Evolutionary conservation across 2,113 vertebrate species (phyloP).

Genomic region (Ceyx margarethae): DNA sequence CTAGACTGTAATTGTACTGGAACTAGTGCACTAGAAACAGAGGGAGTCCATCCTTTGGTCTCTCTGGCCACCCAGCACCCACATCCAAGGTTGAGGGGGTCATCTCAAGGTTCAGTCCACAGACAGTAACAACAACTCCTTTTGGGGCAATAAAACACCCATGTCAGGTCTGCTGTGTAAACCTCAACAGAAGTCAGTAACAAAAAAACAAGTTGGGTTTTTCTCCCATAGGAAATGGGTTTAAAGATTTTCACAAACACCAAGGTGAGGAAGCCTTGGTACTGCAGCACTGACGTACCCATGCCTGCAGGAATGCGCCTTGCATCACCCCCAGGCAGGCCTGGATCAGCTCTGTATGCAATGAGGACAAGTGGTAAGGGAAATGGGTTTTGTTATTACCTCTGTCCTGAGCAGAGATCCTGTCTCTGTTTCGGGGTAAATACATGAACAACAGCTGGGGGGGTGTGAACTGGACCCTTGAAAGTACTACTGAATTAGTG

Average conservation of each 20-base stretch:
- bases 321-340: rapidly evolving
- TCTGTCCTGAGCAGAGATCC: background rate
- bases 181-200: background rate
- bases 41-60: background rate
- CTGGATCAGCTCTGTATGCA: background rate
- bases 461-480: background rate
- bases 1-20: background rate
- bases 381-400: background rate
- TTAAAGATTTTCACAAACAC: slow-evolving; percentile 69
- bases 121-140: background rate
- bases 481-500: background rate
- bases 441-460: background rate
- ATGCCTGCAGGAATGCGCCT: rapidly evolving
- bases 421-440: background rate
- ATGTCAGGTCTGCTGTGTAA: background rate
- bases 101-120: background rate
- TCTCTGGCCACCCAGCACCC: background rate
- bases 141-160: background rate
- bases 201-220: background rate
- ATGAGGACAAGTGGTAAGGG: background rate
- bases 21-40: background rate
- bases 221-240: slow-evolving; percentile 48
- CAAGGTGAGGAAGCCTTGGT: slow-evolving; percentile 31
- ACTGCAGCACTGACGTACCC: background rate
- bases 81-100: background rate